Evolutionary conservation across 2,113 vertebrate species (phyloP).

Genomic region (Cyrtonyx montezumae): DNA sequence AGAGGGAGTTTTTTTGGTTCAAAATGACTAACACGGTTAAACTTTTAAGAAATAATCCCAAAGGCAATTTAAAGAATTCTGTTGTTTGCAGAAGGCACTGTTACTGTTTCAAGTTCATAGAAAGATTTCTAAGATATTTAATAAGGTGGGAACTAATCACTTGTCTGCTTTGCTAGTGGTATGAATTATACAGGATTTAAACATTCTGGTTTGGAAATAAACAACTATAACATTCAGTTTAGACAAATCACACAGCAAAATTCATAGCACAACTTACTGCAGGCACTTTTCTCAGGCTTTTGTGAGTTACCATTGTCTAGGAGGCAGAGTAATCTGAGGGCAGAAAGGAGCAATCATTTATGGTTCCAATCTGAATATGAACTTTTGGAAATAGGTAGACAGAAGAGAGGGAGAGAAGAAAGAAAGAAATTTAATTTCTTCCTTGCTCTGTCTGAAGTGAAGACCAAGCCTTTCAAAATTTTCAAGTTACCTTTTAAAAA

Average conservation of each 20-base stretch:
- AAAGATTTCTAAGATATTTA: conserved; percentile 46
- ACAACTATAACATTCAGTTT: background rate
- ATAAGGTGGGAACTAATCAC: conserved; percentile 31
- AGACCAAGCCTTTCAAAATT: background rate
- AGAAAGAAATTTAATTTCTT: background rate
- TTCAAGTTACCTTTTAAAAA: background rate
- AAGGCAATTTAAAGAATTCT: conserved; percentile 23
- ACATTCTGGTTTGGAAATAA: conserved; percentile 25
- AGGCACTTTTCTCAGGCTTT: background rate
- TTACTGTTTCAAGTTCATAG: conserved; percentile 40
- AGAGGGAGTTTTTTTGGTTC: background rate
- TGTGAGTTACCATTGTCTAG: background rate
- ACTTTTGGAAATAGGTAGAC: background rate
- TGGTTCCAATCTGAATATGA: background rate
- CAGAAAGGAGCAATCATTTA: background rate
- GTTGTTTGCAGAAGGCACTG: background rate
- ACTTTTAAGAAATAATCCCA: conserved; percentile 20
- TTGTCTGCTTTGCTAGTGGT: background rate
- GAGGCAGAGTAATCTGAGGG: background rate
- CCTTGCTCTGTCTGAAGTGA: background rate
- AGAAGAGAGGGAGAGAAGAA: background rate
- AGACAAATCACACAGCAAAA: background rate
- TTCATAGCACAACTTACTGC: background rate
- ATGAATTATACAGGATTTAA: conserved; percentile 1
- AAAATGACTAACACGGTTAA: background rate